Conservation (phyloP, 1,140 invertebrate genomes). For the Neotoxoptera formosana region DNA sequence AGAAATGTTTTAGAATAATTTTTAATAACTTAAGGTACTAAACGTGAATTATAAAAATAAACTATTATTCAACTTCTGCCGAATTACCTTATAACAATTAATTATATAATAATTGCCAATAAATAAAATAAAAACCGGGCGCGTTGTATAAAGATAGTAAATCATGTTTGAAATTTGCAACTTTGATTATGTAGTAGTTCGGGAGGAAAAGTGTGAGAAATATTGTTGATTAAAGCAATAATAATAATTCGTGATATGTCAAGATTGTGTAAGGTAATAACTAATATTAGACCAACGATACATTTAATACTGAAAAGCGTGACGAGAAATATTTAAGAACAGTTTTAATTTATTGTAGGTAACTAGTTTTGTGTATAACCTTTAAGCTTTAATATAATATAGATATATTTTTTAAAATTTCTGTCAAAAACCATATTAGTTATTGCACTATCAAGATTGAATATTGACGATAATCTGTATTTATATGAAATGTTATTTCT, state of each 20-base stretch:
- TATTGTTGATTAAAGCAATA: conserved; percentile 35
- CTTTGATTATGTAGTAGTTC: background rate
- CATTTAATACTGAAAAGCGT: background rate
- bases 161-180: background rate
- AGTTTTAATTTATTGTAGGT: background rate
- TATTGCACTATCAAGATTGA: background rate
- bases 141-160: background rate
- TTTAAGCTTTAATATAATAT: background rate
- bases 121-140: background rate
- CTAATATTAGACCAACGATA: background rate
- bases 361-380: background rate
- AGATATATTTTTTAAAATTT: background rate
- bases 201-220: background rate
- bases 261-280: conserved; percentile 24
- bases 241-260: conserved; percentile 23
- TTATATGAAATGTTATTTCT: background rate
- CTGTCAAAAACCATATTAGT: background rate
- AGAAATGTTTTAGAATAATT: background rate
- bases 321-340: background rate
- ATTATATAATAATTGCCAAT: background rate
- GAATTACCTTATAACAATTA: background rate
- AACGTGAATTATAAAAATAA: background rate
- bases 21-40: background rate
- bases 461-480: background rate
- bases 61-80: background rate